Conservation (phyloP, 2,797 vertebrate species). For the Emydoidea blandingii region DNA sequence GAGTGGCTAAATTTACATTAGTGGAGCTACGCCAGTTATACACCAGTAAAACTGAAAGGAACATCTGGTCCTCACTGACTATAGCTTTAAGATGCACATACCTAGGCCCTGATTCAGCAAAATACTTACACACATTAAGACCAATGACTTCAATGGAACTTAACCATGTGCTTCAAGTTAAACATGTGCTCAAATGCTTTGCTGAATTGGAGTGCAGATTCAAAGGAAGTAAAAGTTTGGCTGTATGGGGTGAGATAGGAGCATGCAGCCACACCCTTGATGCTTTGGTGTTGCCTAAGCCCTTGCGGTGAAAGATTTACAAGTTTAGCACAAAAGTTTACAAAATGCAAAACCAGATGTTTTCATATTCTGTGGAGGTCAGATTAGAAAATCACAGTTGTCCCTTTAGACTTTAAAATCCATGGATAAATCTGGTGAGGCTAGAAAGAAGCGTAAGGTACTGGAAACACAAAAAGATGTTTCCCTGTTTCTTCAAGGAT, state of each 20-base stretch:
- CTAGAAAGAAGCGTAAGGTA: neutral
- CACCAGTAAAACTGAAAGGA: neutral
- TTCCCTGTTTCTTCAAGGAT: neutral
- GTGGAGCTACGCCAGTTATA: constrained; percentile 23
- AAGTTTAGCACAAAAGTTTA: neutral
- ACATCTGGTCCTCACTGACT: neutral
- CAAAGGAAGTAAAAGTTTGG: neutral
- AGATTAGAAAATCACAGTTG: neutral
- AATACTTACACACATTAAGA: neutral
- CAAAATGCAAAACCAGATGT: neutral
- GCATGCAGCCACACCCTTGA: neutral
- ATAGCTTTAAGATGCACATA: neutral
- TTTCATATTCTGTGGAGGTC: accelerated
- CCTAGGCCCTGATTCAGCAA: neutral
- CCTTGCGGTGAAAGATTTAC: neutral
- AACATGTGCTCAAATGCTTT: neutral
- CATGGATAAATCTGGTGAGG: neutral
- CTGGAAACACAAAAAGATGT: accelerated
- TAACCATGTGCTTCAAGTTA: neutral
- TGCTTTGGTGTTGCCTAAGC: constrained; percentile 6
- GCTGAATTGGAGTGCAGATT: neutral
- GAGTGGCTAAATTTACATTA: neutral
- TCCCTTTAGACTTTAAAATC: neutral
- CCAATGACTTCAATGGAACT: neutral
- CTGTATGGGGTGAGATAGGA: neutral